phyloP scores from a whole-genome alignment of 2,888 invertebrate genomes.

The Chrysopilus asiliformis region DNA sequence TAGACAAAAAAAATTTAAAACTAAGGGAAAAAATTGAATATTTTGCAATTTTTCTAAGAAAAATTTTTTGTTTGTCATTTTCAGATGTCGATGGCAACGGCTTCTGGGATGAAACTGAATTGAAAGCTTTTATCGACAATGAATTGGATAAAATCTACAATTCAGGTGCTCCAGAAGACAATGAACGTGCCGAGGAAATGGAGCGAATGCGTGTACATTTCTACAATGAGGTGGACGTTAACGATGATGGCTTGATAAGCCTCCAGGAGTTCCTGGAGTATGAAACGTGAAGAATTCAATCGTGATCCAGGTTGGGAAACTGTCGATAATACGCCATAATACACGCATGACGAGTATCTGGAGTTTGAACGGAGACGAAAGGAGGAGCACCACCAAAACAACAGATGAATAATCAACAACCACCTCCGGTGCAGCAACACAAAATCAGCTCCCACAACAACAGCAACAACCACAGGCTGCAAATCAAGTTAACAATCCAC shows the following conservation, averaged over 20 bases:
- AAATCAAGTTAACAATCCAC: too few relatives aligned
- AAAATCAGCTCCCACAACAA: constrained; percentile 18
- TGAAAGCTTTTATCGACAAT: constrained; percentile 81
- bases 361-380: constrained; percentile 53
- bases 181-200: constrained; percentile 91
- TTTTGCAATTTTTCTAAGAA: constrained; percentile 18
- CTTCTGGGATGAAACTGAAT: constrained; percentile 84
- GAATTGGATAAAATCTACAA: constrained; percentile 93
- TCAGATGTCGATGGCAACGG: constrained; percentile 85
- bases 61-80: constrained; percentile 13
- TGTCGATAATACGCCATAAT: constrained; percentile 72
- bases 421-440: constrained; percentile 15
- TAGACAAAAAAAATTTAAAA: too few relatives aligned
- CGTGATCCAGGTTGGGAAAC: constrained; percentile 82
- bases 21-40: too few relatives aligned
- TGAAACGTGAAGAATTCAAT: constrained; percentile 68
- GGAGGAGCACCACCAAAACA: constrained; percentile 51
- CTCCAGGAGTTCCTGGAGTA: constrained; percentile 78
- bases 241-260: constrained; percentile 79
- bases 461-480: too few relatives aligned
- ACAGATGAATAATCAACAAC: constrained; percentile 14
- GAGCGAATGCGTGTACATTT: constrained; percentile 97
- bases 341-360: constrained; percentile 71
- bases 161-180: constrained; percentile 73
- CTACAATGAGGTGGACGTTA: constrained; percentile 77